Percentiles rank a stretch among this genome's conserved stretches.
These are phyloP conservation scores for Nicator chloris DNA, from an alignment of 2,113 vertebrate species.

Conservation along the genomic window DNA sequence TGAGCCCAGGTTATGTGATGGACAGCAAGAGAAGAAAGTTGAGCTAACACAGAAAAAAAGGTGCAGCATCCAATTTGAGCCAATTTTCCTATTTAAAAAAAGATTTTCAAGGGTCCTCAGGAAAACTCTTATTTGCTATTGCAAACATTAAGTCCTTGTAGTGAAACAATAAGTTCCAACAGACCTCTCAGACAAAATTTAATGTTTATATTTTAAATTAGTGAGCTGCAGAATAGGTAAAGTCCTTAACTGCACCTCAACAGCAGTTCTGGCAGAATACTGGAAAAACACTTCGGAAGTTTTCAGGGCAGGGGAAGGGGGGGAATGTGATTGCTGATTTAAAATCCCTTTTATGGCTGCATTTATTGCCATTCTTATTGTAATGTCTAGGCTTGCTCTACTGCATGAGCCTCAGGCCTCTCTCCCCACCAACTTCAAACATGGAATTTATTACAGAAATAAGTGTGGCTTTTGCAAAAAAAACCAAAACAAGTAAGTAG, in stretches of 20 bases:
- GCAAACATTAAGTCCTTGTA: neutral
- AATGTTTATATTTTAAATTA: neutral
- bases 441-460: constrained; percentile 11
- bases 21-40: neutral
- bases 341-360: neutral
- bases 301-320: neutral
- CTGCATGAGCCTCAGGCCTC: constrained; percentile 14
- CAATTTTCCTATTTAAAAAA: neutral
- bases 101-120: neutral
- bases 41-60: neutral
- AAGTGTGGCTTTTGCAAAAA: neutral
- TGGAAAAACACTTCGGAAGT: neutral
- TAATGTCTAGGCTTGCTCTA: neutral
- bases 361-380: constrained; percentile 26
- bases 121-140: neutral
- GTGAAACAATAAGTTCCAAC: neutral
- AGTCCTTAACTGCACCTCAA: neutral
- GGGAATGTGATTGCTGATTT: neutral
- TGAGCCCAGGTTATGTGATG: neutral
- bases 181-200: neutral
- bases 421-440: constrained; percentile 10
- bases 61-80: neutral
- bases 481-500: too few species aligned
- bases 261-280: neutral
- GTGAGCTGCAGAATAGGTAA: neutral